These are phyloP conservation scores for Poeciliopsis retropinna DNA, from an alignment of 2,113 vertebrate genomes.

Conservation along the genomic window DNA sequence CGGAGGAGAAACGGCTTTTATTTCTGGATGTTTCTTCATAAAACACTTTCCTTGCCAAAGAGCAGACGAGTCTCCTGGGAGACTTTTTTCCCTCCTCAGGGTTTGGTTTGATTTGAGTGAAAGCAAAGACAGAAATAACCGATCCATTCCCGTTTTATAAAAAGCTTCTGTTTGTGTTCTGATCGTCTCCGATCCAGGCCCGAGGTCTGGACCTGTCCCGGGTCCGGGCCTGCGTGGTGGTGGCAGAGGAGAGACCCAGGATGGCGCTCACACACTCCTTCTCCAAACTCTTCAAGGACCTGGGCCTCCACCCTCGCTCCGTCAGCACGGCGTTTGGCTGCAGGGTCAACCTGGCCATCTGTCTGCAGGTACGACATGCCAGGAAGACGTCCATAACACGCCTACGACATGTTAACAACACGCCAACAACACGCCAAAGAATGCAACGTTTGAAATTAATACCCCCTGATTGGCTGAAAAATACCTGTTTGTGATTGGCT, in stretches of 20 bases:
- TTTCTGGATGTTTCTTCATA: neutral
- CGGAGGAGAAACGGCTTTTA: conserved; percentile 6
- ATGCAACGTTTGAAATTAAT: too few relatives aligned
- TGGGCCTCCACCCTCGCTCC: conserved; percentile 94
- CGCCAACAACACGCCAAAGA: too few relatives aligned
- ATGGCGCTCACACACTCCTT: conserved; percentile 97
- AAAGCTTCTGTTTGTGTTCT: neutral
- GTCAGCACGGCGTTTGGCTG: conserved; percentile 98
- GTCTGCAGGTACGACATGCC: conserved; percentile 86
- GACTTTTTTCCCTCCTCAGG: neutral
- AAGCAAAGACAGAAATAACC: neutral
- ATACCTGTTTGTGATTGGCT: too few relatives aligned
- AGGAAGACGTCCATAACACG: too few relatives aligned
- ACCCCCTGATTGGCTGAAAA: too few relatives aligned
- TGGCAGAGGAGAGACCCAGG: conserved; percentile 94
- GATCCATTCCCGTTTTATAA: neutral
- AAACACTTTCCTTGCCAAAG: neutral
- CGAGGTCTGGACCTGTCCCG: conserved; percentile 95
- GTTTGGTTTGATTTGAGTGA: neutral
- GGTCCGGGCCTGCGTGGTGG: conserved; percentile 95
- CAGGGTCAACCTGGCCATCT: conserved; percentile 96
- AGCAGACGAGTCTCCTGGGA: neutral
- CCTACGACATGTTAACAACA: too few relatives aligned
- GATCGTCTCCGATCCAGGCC: conserved; percentile 75
- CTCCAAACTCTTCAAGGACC: conserved; percentile 97